These are phyloP conservation scores for Leucosticte australis DNA, from an alignment of 2,113 vertebrate genomes.

Conservation along the genomic window DNA sequence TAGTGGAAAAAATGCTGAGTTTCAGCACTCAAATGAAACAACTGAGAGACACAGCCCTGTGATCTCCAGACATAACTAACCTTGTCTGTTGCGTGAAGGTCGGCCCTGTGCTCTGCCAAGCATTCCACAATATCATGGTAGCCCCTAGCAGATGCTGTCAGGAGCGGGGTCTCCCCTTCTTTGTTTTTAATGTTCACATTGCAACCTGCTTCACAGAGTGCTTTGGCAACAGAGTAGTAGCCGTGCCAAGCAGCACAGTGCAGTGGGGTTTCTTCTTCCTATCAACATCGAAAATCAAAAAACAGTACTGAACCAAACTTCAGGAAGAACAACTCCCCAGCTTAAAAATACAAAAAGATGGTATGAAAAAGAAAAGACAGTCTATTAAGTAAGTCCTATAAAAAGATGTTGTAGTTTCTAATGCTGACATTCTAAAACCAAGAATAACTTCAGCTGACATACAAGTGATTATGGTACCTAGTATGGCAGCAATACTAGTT, in stretches of 20 bases:
- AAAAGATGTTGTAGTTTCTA: not conserved
- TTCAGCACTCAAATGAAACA: not conserved
- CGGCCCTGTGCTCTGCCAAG: slow-evolving; percentile 84
- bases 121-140: slow-evolving; percentile 95
- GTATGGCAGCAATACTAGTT: not conserved
- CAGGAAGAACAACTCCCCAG: not conserved
- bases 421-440: not conserved
- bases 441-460: not conserved
- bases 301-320: not conserved
- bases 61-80: slow-evolving; percentile 55
- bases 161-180: slow-evolving; percentile 90
- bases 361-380: not conserved
- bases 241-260: slow-evolving; percentile 98
- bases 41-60: not conserved
- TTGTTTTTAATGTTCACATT: slow-evolving; percentile 87
- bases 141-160: slow-evolving; percentile 92
- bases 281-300: not conserved
- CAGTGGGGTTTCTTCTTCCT: slow-evolving; percentile 95
- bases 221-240: slow-evolving; percentile 87
- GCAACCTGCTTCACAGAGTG: slow-evolving; percentile 86
- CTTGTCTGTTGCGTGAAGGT: slow-evolving; percentile 90
- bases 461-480: not conserved
- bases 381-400: not conserved
- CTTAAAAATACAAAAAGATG: not conserved
- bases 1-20: not conserved